These are phyloP conservation scores for Osmoderma eremita DNA, from an alignment of 2,888 invertebrate species.

Conservation along the genomic window DNA sequence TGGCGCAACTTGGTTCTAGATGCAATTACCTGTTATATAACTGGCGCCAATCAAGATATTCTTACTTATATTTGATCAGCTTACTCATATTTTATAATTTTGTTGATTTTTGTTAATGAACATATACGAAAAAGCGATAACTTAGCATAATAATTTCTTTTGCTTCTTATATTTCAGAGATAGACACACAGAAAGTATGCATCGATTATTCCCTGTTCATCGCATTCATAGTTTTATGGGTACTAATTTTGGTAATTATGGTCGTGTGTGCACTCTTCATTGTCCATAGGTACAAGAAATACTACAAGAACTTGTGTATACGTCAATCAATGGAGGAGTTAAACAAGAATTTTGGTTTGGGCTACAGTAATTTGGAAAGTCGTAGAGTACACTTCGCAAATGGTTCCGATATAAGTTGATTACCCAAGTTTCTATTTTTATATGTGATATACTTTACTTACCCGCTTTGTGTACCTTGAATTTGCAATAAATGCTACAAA, in stretches of 20 bases:
- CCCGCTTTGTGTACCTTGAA: neutral
- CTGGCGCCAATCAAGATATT: too few relatives aligned
- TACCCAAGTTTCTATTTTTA: neutral
- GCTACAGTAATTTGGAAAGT: slow-evolving; percentile 71
- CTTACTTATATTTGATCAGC: too few relatives aligned
- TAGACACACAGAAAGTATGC: slow-evolving; percentile 60
- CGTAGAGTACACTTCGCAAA: slow-evolving; percentile 79
- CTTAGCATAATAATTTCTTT: too few relatives aligned
- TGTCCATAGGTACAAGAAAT: slow-evolving; percentile 67
- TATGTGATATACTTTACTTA: slow-evolving; percentile 32
- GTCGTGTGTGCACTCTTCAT: slow-evolving; percentile 67
- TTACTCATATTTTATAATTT: too few relatives aligned
- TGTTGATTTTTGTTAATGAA: too few relatives aligned
- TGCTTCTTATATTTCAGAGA: too few relatives aligned
- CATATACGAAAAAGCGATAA: too few relatives aligned
- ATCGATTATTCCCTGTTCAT: slow-evolving; percentile 68
- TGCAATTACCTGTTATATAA: too few relatives aligned
- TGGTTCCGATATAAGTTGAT: slow-evolving; percentile 36
- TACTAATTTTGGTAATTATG: slow-evolving; percentile 68
- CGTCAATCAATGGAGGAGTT: slow-evolving; percentile 63
- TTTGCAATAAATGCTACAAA: neutral
- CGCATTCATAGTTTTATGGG: slow-evolving; percentile 66
- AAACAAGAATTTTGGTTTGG: slow-evolving; percentile 73
- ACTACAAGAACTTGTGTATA: slow-evolving; percentile 64
- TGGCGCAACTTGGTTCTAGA: too few relatives aligned